phyloP scores from a whole-genome alignment of 2,113 vertebrate genomes.

The Phoenicopterus ruber region DNA sequence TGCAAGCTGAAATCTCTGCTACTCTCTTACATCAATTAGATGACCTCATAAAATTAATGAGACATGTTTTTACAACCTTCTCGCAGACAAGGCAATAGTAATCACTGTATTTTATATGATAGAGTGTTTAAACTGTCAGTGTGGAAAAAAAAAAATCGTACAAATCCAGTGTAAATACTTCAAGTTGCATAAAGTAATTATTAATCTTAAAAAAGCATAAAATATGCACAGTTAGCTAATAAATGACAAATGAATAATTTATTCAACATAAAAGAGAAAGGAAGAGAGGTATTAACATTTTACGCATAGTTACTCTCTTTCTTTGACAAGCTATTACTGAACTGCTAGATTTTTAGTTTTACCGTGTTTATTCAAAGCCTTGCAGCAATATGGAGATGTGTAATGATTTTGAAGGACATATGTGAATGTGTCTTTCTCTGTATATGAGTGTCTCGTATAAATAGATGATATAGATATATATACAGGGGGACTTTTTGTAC shows the following conservation, averaged over 20 bases:
- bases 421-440: not conserved
- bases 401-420: not conserved
- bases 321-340: not conserved
- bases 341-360: not conserved
- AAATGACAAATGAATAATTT: slow-evolving; percentile 47
- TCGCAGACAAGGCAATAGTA: not conserved
- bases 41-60: slow-evolving; percentile 29
- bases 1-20: not conserved
- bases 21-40: not conserved
- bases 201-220: not conserved
- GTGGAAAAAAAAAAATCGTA: not conserved
- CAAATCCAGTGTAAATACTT: slow-evolving; percentile 15
- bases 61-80: slow-evolving; percentile 18
- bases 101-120: not conserved
- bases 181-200: not conserved
- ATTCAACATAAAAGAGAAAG: not conserved
- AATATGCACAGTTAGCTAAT: slow-evolving; percentile 30
- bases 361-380: not conserved
- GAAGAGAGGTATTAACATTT: slow-evolving; percentile 3
- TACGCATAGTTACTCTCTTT: not conserved
- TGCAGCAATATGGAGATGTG: not conserved
- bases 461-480: not conserved
- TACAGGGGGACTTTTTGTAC: not conserved
- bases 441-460: not conserved
- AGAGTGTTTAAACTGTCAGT: not conserved